Evolutionary conservation across 37 sponge, comb jelly and placozoan genomes (phyloP).

Genomic region (Diacarnus erythraeanus): DNA sequence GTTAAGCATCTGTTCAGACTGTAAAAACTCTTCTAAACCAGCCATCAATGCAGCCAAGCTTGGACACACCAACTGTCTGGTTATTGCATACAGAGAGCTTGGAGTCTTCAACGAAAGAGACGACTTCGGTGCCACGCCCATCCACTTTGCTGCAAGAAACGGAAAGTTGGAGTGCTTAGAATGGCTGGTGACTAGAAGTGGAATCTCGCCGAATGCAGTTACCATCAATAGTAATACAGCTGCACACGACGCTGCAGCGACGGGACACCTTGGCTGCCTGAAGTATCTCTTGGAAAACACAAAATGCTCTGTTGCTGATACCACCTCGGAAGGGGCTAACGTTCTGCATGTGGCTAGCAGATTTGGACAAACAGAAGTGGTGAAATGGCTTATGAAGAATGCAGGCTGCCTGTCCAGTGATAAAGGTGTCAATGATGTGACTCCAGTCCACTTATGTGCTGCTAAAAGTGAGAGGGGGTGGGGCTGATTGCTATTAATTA

Average conservation of each 20-base stretch:
- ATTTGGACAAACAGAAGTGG: slow-evolving; percentile 71
- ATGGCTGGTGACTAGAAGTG: slow-evolving; percentile 82
- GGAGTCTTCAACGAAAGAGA: slow-evolving; percentile 90
- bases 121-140: slow-evolving; percentile 88
- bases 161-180: slow-evolving; percentile 81
- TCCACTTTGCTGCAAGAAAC: slow-evolving; percentile 90
- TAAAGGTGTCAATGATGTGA: slow-evolving; percentile 86
- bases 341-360: slow-evolving; percentile 93
- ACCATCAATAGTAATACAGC: slow-evolving; percentile 83
- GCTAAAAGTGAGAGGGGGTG: slow-evolving; percentile 75
- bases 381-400: slow-evolving; percentile 75
- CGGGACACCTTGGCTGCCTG: slow-evolving; percentile 83
- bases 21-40: slow-evolving; percentile 43
- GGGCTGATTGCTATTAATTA: slow-evolving; percentile 4
- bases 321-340: slow-evolving; percentile 85
- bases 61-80: slow-evolving; percentile 83
- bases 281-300: slow-evolving; percentile 77
- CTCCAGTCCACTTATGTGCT: slow-evolving; percentile 88
- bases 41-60: slow-evolving; percentile 78
- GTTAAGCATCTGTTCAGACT: slow-evolving; percentile 52
- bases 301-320: slow-evolving; percentile 63
- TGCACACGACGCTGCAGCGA: slow-evolving; percentile 93
- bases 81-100: slow-evolving; percentile 69
- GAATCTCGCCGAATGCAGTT: slow-evolving; percentile 82
- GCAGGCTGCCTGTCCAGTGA: slow-evolving; percentile 53